Conservation (phyloP, 1,140 invertebrate genomes). For the Neelides sp. region DNA sequence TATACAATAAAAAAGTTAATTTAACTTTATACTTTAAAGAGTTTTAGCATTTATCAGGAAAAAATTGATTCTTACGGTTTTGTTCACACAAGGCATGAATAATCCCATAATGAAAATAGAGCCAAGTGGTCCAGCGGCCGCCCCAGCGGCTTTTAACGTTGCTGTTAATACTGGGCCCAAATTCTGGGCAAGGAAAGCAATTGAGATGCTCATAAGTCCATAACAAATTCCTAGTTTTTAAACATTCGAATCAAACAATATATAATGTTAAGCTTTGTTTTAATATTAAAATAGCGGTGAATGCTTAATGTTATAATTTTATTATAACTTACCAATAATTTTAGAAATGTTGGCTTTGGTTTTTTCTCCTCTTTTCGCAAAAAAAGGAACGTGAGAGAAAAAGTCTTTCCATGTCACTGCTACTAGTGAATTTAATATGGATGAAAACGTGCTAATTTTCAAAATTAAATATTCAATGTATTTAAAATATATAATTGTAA, state of each 20-base stretch:
- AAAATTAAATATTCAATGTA: too few relatives aligned
- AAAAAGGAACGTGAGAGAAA: slow-evolving; percentile 33
- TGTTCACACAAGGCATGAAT: slow-evolving; percentile 20
- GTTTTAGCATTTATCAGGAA: too few relatives aligned
- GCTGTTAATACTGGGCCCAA: slow-evolving; percentile 34
- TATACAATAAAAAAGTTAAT: not conserved
- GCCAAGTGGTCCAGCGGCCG: slow-evolving; percentile 13
- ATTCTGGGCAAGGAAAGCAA: slow-evolving; percentile 27
- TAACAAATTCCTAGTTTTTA: slow-evolving; percentile 5
- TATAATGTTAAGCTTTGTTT: too few relatives aligned
- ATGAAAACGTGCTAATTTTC: slow-evolving; percentile 38
- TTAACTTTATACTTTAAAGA: not conserved
- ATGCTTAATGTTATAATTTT: too few relatives aligned
- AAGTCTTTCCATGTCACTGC: slow-evolving; percentile 39
- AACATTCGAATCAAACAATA: not conserved
- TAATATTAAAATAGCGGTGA: too few relatives aligned
- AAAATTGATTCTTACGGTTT: slow-evolving; percentile 4
- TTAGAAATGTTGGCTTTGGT: slow-evolving; percentile 34
- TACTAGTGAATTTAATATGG: slow-evolving; percentile 38
- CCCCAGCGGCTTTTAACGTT: slow-evolving; percentile 36
- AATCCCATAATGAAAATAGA: slow-evolving; percentile 22
- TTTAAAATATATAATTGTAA: too few relatives aligned
- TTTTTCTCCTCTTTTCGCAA: slow-evolving; percentile 32
- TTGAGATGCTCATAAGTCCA: slow-evolving; percentile 23
- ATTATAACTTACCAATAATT: slow-evolving; percentile 27